These are phyloP conservation scores for Drosophila putrida DNA, from an alignment of 2,888 invertebrate genomes.

Conservation along the genomic window DNA sequence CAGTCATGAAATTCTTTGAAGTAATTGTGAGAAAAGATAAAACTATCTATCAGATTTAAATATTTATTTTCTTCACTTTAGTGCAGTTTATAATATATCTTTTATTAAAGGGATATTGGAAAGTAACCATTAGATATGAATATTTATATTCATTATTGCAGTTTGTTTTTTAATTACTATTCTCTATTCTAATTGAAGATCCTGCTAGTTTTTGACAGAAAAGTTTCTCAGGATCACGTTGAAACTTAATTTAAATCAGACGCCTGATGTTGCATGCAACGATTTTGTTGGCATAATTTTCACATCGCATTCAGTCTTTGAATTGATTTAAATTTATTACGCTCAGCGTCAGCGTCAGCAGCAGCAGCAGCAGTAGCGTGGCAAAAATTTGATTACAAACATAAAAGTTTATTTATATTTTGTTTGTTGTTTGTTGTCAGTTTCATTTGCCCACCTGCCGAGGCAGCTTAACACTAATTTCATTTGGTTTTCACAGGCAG, in stretches of 20 bases:
- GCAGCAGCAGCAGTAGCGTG: constrained; percentile 18
- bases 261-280: not conserved
- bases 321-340: constrained; percentile 79
- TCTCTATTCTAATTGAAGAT: too few relatives aligned
- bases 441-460: constrained; percentile 34
- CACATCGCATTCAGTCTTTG: constrained; percentile 11
- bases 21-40: not conserved
- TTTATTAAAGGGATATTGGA: too few relatives aligned
- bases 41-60: too few relatives aligned
- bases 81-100: too few relatives aligned
- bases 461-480: constrained; percentile 72
- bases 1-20: not conserved
- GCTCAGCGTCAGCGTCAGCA: constrained; percentile 49
- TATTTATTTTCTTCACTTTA: too few relatives aligned
- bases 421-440: constrained; percentile 48
- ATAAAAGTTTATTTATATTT: constrained; percentile 79
- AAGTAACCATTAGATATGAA: too few relatives aligned
- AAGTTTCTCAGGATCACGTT: not conserved
- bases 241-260: not conserved
- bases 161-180: too few relatives aligned
- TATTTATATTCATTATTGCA: too few relatives aligned
- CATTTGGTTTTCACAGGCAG: constrained; percentile 47
- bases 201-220: too few relatives aligned
- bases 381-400: constrained; percentile 75
- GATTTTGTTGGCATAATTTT: constrained; percentile 24